These are phyloP conservation scores for Aphodius sticticus DNA, from an alignment of 2,888 invertebrate species.

Conservation along the genomic window DNA sequence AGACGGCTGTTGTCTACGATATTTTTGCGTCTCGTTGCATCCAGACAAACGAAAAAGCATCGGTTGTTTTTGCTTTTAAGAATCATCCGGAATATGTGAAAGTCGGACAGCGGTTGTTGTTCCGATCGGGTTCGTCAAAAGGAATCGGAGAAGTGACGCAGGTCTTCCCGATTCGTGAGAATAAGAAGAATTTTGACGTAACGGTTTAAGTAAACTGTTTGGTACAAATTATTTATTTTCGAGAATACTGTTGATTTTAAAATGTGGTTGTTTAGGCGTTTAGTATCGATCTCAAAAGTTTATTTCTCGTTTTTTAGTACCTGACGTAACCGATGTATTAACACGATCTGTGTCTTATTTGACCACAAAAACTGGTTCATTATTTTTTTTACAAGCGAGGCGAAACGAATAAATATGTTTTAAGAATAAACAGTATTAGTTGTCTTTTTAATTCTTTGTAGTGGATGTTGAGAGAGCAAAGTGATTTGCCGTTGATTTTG, in stretches of 20 bases:
- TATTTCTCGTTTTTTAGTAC: neutral
- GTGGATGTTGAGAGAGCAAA: neutral
- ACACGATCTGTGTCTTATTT: neutral
- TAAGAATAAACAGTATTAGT: neutral
- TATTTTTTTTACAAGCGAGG: too few relatives aligned
- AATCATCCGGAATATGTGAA: slow-evolving; percentile 89
- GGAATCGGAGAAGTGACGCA: slow-evolving; percentile 87
- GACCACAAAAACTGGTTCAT: too few relatives aligned
- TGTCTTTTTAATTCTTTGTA: neutral
- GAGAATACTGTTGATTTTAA: neutral
- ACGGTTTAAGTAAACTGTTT: neutral
- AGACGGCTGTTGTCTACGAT: slow-evolving; percentile 90
- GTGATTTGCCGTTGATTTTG: neutral
- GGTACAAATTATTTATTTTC: neutral
- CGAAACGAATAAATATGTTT: too few relatives aligned
- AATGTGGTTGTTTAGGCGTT: neutral
- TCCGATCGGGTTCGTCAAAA: slow-evolving; percentile 85
- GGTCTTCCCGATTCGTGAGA: slow-evolving; percentile 65
- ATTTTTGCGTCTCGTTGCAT: slow-evolving; percentile 71
- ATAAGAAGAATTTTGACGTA: slow-evolving; percentile 7
- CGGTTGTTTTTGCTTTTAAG: slow-evolving; percentile 88
- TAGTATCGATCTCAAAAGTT: neutral
- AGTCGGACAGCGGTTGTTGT: slow-evolving; percentile 79
- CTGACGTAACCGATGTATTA: neutral
- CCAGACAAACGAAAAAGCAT: slow-evolving; percentile 85